Evolutionary conservation across 2,797 vertebrate genomes (phyloP).

Genomic region (Neosalanx taihuensis): DNA sequence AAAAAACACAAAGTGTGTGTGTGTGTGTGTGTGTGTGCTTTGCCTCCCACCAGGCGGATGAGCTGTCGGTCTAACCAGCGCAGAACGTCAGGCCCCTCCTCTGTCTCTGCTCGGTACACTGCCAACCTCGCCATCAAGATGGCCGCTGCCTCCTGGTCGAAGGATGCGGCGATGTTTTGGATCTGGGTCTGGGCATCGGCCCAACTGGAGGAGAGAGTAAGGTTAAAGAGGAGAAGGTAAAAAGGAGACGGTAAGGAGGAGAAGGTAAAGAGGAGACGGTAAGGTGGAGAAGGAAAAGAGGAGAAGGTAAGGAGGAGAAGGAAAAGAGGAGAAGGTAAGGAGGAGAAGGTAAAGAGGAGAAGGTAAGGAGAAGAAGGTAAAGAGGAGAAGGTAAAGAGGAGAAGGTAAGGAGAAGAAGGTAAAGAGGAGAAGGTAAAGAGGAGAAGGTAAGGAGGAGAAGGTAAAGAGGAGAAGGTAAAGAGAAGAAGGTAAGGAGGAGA

Average conservation of each 20-base stretch:
- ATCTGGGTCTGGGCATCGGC: conserved; percentile 95
- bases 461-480: too few species aligned
- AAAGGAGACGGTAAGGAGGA: not conserved
- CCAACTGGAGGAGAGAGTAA: conserved; percentile 74
- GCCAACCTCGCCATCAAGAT: conserved; percentile 95
- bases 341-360: not conserved
- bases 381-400: too few species aligned
- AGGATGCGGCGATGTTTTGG: conserved; percentile 93
- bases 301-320: not conserved
- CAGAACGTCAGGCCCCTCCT: conserved; percentile 96
- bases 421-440: too few species aligned
- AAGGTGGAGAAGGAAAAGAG: not conserved
- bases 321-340: not conserved
- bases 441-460: too few species aligned
- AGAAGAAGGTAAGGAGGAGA: too few species aligned
- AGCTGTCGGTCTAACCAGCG: conserved; percentile 95
- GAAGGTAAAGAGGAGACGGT: too few species aligned
- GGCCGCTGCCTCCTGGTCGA: conserved; percentile 94
- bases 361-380: not conserved
- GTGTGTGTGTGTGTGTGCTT: not conserved
- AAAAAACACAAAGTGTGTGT: not conserved
- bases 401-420: too few species aligned
- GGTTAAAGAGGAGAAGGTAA: not conserved
- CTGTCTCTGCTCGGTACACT: conserved; percentile 91
- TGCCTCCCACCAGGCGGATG: conserved; percentile 83